Conservation (phyloP, 2,888 invertebrate species). For the Acleris cristana region DNA sequence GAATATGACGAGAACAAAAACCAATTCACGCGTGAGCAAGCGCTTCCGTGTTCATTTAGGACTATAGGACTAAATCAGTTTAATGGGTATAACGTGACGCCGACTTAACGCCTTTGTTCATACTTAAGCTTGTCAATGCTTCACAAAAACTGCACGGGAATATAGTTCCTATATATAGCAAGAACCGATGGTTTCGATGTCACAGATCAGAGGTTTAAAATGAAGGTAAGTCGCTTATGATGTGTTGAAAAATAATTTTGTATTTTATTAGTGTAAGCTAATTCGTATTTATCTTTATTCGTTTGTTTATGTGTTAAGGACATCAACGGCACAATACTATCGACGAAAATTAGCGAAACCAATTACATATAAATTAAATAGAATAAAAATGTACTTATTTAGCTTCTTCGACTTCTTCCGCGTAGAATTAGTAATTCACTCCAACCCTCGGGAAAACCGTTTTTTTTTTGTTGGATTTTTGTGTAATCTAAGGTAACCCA, state of each 20-base stretch:
- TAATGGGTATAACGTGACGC: constrained; percentile 43
- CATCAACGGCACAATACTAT: too few species aligned
- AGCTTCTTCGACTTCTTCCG: too few species aligned
- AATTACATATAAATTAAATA: too few species aligned
- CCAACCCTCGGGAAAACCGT: too few species aligned
- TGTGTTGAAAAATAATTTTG: not conserved
- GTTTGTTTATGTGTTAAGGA: not conserved
- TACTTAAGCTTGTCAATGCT: constrained; percentile 4
- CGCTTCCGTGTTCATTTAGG: constrained; percentile 31
- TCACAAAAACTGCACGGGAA: constrained; percentile 42
- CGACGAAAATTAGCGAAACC: too few species aligned
- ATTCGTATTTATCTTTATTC: not conserved
- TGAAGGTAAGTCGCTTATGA: constrained; percentile 36
- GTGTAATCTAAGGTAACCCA: too few species aligned
- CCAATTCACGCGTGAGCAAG: constrained; percentile 11
- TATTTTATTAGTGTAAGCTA: not conserved
- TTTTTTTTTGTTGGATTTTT: too few species aligned
- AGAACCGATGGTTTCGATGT: not conserved
- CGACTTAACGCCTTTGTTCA: constrained; percentile 37
- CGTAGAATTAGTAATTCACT: too few species aligned
- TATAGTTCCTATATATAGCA: constrained; percentile 44
- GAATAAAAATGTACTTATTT: too few species aligned
- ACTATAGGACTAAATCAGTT: constrained; percentile 7
- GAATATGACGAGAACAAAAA: constrained; percentile 1
- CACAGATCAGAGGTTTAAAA: constrained; percentile 30